Evolutionary conservation across 2,113 vertebrate species (phyloP).

Genomic region (Eulemur rufifrons): DNA sequence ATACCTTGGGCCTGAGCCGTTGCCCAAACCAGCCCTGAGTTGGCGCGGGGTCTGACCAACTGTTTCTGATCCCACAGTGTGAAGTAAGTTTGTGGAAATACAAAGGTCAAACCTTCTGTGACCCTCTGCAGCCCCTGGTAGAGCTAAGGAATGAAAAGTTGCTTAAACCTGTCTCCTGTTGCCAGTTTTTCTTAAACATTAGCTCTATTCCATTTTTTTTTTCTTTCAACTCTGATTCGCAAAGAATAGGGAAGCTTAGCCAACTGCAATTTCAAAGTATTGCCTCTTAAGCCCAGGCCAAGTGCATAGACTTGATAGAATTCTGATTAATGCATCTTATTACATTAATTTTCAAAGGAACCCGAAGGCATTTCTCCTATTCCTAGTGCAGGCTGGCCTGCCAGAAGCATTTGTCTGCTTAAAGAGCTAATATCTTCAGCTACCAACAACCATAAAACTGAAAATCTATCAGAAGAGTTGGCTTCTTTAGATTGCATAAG

Average conservation of each 20-base stretch:
- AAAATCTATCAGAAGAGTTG: slow-evolving; percentile 78
- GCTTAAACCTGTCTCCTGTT: slow-evolving; percentile 49
- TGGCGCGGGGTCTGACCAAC: slow-evolving; percentile 41
- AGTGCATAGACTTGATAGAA: slow-evolving; percentile 76
- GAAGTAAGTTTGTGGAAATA: slow-evolving; percentile 32
- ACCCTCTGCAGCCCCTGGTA: not conserved
- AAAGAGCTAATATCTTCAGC: slow-evolving; percentile 80
- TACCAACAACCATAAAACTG: slow-evolving; percentile 77
- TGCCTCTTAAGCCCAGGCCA: slow-evolving; percentile 70
- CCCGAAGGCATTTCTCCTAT: slow-evolving; percentile 59
- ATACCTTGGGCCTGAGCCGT: slow-evolving; percentile 24
- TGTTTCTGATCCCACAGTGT: not conserved
- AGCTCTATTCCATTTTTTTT: slow-evolving; percentile 60
- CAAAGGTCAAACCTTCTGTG: slow-evolving; percentile 55
- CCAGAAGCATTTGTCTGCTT: slow-evolving; percentile 73
- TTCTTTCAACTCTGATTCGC: not conserved
- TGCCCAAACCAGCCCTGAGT: slow-evolving; percentile 30
- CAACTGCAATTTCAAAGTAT: slow-evolving; percentile 74
- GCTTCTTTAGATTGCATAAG: slow-evolving; percentile 75
- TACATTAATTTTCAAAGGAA: slow-evolving; percentile 66
- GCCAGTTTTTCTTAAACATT: slow-evolving; percentile 64
- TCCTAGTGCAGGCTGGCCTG: not conserved
- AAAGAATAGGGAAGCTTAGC: slow-evolving; percentile 66
- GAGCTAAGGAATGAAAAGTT: slow-evolving; percentile 60
- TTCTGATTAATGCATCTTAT: slow-evolving; percentile 79